Conservation (phyloP, 1,140 invertebrate species). For the Anoplolepis gracilipes region DNA sequence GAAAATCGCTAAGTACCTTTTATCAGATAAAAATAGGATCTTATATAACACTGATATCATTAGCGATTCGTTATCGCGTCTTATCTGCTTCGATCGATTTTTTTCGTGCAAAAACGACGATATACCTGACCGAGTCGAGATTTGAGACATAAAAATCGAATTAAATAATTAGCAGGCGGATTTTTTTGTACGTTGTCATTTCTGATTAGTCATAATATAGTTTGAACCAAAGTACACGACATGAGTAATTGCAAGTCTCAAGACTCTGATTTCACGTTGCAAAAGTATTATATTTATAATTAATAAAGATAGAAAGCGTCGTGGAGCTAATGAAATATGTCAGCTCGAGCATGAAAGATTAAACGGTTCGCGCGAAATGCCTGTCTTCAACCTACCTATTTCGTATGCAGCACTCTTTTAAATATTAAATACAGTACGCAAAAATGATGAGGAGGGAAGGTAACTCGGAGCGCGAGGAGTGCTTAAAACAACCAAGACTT, state of each 20-base stretch:
- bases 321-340: conserved; percentile 9
- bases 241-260: neutral
- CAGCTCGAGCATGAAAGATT: conserved; percentile 29
- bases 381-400: neutral
- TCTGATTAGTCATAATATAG: neutral
- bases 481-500: conserved; percentile 31
- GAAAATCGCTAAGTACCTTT: neutral
- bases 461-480: conserved; percentile 3
- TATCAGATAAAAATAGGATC: conserved; percentile 33
- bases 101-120: neutral
- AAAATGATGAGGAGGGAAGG: conserved; percentile 8
- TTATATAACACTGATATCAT: conserved; percentile 6
- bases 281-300: neutral
- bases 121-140: neutral
- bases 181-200: neutral
- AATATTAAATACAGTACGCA: neutral
- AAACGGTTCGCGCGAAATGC: neutral
- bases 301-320: conserved; percentile 16
- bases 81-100: conserved; percentile 19
- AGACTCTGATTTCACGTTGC: neutral
- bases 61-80: neutral
- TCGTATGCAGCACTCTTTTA: neutral
- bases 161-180: conserved; percentile 5
- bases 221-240: neutral
- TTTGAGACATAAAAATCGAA: conserved; percentile 13